Evolutionary conservation across 2,113 vertebrate genomes (phyloP).

Genomic region (Pleuronectes platessa): DNA sequence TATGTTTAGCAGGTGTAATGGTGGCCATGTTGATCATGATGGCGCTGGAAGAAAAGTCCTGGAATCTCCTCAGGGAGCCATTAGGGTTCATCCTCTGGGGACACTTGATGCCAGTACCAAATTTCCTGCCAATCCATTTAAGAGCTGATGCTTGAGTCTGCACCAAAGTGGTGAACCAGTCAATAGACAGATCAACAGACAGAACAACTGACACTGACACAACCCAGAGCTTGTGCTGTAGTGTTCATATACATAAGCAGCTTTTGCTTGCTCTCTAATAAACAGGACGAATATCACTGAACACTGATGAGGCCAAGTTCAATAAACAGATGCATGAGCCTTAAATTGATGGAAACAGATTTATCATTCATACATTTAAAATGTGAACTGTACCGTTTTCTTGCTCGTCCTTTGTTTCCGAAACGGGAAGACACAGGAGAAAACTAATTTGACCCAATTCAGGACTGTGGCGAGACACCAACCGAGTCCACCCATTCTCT

Average conservation of each 20-base stretch:
- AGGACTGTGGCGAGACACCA: slow-evolving; percentile 86
- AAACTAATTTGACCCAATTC: slow-evolving; percentile 86
- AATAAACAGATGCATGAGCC: not conserved
- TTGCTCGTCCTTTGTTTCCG: slow-evolving; percentile 61
- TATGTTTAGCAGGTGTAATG: not conserved
- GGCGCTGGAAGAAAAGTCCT: not conserved
- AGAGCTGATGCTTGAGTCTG: not conserved
- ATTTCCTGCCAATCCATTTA: not conserved
- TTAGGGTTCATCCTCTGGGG: not conserved
- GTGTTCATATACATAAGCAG: not conserved
- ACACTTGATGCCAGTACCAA: not conserved
- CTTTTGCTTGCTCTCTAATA: not conserved
- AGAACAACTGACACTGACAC: too few relatives aligned
- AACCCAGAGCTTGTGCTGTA: not conserved
- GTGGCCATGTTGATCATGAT: not conserved
- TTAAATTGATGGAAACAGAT: not conserved
- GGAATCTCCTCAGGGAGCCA: not conserved
- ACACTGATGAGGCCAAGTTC: not conserved
- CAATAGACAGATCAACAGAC: not conserved
- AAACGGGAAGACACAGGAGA: slow-evolving; percentile 86
- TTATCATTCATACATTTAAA: not conserved
- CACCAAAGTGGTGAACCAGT: not conserved
- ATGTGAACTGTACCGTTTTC: slow-evolving; percentile 70
- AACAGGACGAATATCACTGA: not conserved
- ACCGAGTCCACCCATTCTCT: slow-evolving; percentile 83